Base-by-base conservation (phyloP, 2,888 invertebrate genomes). In the Sinopyrophorus schimmeli region DNA sequence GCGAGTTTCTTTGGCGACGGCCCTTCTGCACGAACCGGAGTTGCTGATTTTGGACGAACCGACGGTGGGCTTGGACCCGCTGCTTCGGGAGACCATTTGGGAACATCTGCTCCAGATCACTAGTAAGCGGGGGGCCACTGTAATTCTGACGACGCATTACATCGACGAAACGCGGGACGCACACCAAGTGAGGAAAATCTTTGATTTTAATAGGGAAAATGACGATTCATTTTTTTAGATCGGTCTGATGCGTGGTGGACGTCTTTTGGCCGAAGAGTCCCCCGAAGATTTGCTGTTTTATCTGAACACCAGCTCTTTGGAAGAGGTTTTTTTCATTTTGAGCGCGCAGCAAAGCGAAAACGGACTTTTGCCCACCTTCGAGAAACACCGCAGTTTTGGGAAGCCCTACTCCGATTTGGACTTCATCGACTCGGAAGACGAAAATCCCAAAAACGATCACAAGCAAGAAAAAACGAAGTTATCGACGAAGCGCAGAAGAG, bases 41-140 rank as follows among this genome's bases (percentile, higher is more conserved):
- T 77, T 95, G 17, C 74, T 95, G 48, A 94, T 95, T 64, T 75
- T 95, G 46, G 95, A 95, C 66, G 95, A 95, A 66, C 94, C 94
- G 0, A 95, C 94, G 0, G 94, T 92, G 10, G 94, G 94, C 21
- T 89, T 95, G 1, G 94, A 94, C 74, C 94, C 94, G 1, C 81
- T 94, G 23, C 74, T 94, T 6, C 76, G 91, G 53, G 87, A 90
- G 70, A 87, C 84, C 62, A 90, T 91, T 60, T 91, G 91, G 91
- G 87, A 89, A 69, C 87, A 91, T 72, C 73, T 91, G 50, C 87
- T 90, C 20, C 82, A 88, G 17, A 83, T 91, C 24, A 86, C 87
- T 0, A 86, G 82, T 67, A 84, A 81, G 55, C 84, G 86, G 7
- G 80, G 81, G 41, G 87, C 84, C 27, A 91, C 91, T 10, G 87